These are phyloP conservation scores for Pagrus major DNA, from an alignment of 2,113 vertebrate genomes.

Conservation along the genomic window DNA sequence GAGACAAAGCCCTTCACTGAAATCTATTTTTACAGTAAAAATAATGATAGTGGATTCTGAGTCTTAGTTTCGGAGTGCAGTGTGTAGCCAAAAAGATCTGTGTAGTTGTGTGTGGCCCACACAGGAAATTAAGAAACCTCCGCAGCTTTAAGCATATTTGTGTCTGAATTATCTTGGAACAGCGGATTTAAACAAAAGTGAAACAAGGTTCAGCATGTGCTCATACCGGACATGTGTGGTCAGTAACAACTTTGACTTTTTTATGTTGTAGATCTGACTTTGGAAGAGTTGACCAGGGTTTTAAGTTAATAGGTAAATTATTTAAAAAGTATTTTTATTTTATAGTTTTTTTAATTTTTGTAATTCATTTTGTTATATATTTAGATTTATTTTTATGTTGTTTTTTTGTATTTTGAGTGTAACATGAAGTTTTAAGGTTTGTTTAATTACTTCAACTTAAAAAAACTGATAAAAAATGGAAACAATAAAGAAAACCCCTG, in stretches of 20 bases:
- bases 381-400: background rate
- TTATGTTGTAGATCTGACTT: constrained; percentile 4
- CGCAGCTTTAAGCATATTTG: constrained; percentile 85
- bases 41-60: constrained; percentile 69
- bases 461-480: background rate
- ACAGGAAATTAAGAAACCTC: constrained; percentile 89
- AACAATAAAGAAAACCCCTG: background rate
- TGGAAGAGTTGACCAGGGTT: background rate
- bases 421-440: background rate
- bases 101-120: constrained; percentile 83
- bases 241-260: constrained; percentile 36
- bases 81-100: constrained; percentile 67
- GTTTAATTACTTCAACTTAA: background rate
- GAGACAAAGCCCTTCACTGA: constrained; percentile 60
- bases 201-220: constrained; percentile 78
- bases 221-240: constrained; percentile 65
- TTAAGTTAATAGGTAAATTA: constrained; percentile 22
- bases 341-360: background rate
- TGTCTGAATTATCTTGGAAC: constrained; percentile 84
- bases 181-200: constrained; percentile 82
- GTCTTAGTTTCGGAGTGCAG: constrained; percentile 64
- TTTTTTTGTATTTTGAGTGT: too few species aligned
- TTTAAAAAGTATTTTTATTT: background rate
- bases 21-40: constrained; percentile 77
- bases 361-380: background rate